Percentiles rank a stretch among this genome's conserved stretches.
These are phyloP conservation scores for Brachylomia viminalis DNA, from an alignment of 2,888 invertebrate genomes.

Conservation along the genomic window DNA sequence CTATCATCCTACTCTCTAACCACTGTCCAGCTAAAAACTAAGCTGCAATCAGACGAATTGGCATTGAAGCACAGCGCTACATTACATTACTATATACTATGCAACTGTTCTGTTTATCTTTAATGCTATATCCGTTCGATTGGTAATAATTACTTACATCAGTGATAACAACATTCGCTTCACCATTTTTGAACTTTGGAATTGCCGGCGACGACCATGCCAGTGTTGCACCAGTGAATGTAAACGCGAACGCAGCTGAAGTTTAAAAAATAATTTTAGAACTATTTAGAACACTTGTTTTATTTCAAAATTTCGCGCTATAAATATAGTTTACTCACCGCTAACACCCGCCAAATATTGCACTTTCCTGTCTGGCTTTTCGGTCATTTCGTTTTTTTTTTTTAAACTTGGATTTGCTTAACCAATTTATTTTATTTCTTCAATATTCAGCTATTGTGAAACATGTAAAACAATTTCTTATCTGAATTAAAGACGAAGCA, in stretches of 20 bases:
- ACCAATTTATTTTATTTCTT: neutral
- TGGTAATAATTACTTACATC: conserved; percentile 78
- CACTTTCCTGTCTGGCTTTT: conserved; percentile 76
- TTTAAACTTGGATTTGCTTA: conserved; percentile 2
- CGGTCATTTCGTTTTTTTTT: conserved; percentile 51
- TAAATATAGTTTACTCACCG: conserved; percentile 76
- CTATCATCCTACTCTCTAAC: neutral
- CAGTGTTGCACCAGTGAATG: conserved; percentile 86
- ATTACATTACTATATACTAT: neutral
- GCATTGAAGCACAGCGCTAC: neutral
- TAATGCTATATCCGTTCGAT: conserved; percentile 14
- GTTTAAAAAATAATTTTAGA: conserved; percentile 24
- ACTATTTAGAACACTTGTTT: conserved; percentile 20
- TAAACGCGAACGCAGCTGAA: conserved; percentile 85
- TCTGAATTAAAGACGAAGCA: conserved; percentile 32
- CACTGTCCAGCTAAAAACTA: conserved; percentile 13
- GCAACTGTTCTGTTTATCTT: conserved; percentile 3
- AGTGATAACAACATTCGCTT: conserved; percentile 81
- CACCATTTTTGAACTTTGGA: conserved; percentile 87
- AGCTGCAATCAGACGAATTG: conserved; percentile 9
- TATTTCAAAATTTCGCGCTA: conserved; percentile 70
- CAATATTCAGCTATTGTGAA: conserved; percentile 7
- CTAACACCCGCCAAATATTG: conserved; percentile 87
- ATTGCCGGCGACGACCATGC: conserved; percentile 91
- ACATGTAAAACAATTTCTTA: conserved; percentile 26